phyloP scores from a whole-genome alignment of 2,888 invertebrate genomes.

The Petrophora chlorosata region DNA sequence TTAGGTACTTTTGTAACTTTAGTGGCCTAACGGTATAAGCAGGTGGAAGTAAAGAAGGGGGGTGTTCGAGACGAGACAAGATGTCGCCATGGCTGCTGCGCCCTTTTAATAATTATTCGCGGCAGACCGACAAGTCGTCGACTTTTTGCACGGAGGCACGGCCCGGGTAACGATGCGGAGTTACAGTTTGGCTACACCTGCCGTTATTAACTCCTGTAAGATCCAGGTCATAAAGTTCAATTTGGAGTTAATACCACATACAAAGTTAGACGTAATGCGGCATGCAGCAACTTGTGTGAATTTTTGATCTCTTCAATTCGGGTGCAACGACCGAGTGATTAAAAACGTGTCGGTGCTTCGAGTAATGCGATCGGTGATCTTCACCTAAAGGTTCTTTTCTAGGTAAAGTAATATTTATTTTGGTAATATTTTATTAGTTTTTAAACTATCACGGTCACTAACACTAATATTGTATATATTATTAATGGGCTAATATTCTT shows the following conservation, averaged over 20 bases:
- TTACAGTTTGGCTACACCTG: slow-evolving; percentile 42
- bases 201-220: slow-evolving; percentile 38
- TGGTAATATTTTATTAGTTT: too few species aligned
- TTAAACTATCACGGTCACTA: too few species aligned
- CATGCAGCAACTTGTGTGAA: slow-evolving; percentile 39
- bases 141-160: slow-evolving; percentile 61
- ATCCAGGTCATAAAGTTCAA: slow-evolving; percentile 40
- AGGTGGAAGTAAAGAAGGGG: slow-evolving; percentile 34
- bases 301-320: slow-evolving; percentile 44
- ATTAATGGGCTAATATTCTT: too few species aligned
- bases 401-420: too few species aligned
- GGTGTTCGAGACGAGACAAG: slow-evolving; percentile 59
- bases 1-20: slow-evolving; percentile 24
- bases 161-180: slow-evolving; percentile 47
- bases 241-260: slow-evolving; percentile 27
- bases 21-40: slow-evolving; percentile 36
- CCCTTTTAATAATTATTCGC: slow-evolving; percentile 68
- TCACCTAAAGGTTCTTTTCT: too few species aligned
- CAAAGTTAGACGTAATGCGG: slow-evolving; percentile 37
- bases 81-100: slow-evolving; percentile 63
- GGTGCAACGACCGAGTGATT: slow-evolving; percentile 44
- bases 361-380: slow-evolving; percentile 1
- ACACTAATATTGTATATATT: too few species aligned
- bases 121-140: slow-evolving; percentile 60
- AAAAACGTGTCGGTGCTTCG: slow-evolving; percentile 9